Percentiles rank a stretch among this genome's conserved stretches.
Evolutionary conservation across 1,140 invertebrate genomes (phyloP).

Genomic region (Drosophila elegans): DNA sequence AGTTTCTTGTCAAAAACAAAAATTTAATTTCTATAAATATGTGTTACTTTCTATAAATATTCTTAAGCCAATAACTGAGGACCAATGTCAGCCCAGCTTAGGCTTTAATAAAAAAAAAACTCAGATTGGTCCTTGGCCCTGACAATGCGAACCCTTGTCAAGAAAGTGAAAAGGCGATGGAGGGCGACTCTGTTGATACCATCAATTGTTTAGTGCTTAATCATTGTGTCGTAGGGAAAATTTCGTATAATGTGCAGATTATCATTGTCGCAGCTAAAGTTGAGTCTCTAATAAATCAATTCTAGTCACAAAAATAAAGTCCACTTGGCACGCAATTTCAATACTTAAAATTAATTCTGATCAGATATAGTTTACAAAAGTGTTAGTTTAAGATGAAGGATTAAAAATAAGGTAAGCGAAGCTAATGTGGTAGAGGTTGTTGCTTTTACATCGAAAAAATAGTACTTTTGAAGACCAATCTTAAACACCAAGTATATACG

Average conservation of each 20-base stretch:
- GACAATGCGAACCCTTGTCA: slow-evolving; percentile 31
- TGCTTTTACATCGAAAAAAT: too few species aligned
- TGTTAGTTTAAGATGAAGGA: too few species aligned
- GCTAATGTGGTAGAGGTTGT: too few species aligned
- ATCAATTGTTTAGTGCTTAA: slow-evolving; percentile 50
- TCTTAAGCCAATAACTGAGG: too few species aligned
- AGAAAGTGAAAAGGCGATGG: slow-evolving; percentile 6
- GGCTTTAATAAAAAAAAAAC: too few species aligned
- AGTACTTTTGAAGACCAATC: neutral
- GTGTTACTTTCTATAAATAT: too few species aligned
- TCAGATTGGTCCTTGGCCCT: slow-evolving; percentile 21
- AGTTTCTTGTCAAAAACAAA: too few species aligned
- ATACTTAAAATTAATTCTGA: neutral
- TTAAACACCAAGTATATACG: neutral
- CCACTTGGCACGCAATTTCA: slow-evolving; percentile 5
- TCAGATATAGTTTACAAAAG: too few species aligned
- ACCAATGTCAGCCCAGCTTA: too few species aligned
- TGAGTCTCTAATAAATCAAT: slow-evolving; percentile 34
- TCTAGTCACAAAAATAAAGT: neutral
- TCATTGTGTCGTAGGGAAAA: slow-evolving; percentile 20
- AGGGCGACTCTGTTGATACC: slow-evolving; percentile 24
- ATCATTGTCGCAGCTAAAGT: slow-evolving; percentile 32
- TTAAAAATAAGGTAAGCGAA: too few species aligned
- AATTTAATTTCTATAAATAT: too few species aligned
- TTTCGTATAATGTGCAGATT: slow-evolving; percentile 39